Evolutionary conservation across 2,797 vertebrate species (phyloP), one percentile per base, ranked within the genome.

Genomic region (Iguana delicatissima): DNA sequence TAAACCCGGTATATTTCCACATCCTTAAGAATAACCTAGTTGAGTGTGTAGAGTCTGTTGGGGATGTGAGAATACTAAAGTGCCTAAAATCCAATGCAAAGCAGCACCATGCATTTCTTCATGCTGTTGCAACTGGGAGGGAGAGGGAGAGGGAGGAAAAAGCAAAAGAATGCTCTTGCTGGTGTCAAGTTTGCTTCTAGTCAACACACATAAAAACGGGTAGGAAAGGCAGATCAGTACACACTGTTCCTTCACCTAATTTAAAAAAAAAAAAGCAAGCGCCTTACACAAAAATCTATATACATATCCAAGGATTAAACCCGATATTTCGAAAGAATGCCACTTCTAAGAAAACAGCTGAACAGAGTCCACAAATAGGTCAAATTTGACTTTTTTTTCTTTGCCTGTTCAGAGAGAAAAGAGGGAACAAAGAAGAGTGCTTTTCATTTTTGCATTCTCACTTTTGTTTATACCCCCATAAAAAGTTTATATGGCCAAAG

Each of bases 201-300:
- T 84, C 77, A 80, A 86, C 38, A 80, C 90, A 86, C 87, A 80
- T 67, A 24, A 0, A 92, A 88, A 62, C 0, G 0, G 73, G 83
- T 50, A 90, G 32, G 42, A 55, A 38, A n/a, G 64, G 8, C 0
- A 0, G 46, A 80, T 79, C 29, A 89, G 83, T 29, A 89, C 62
- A 94, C 73, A 8, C 38, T 83, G 76, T 85, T 91, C 86, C 91
- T 94, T 91, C 94, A 90, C 64, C 72, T 64, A 79, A 67, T 81
- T 32, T 50, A 42, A 74, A 38, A 42, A 91, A n/a, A 77, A 59
- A 59, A 59, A 59, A 87, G 20, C 32, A 84, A 80, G 35, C 29
- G n/a, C 74, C 24, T 38, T 72, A 80, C 42, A 55, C 59, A 88
- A 86, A 0, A 29, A 86, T 57, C 7, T 0, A 59, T 35, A 87